Percentiles rank a stretch among this genome's conserved stretches.
Evolutionary conservation across 2,113 vertebrate species (phyloP).

Genomic region (Hucho hucho): DNA sequence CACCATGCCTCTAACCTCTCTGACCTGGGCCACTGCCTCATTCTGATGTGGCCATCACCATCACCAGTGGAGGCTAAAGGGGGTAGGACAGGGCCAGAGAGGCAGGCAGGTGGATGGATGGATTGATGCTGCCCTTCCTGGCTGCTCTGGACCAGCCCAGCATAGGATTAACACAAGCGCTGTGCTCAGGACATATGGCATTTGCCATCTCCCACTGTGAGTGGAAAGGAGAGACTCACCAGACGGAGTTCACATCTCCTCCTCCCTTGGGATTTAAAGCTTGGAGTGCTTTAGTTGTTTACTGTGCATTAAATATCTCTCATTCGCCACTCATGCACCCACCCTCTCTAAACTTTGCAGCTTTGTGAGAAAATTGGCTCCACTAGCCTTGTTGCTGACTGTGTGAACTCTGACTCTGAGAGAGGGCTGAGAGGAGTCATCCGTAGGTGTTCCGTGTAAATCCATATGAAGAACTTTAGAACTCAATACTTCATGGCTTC

Average conservation of each 20-base stretch:
- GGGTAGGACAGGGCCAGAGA: conserved; percentile 44
- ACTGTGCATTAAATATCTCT: conserved; percentile 67
- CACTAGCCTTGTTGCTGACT: conserved; percentile 60
- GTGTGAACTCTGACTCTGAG: conserved; percentile 35
- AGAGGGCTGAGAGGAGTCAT: conserved; percentile 29
- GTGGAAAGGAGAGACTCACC: conserved; percentile 44
- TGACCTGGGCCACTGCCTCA: neutral
- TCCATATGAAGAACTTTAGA: conserved; percentile 35
- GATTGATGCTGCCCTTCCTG: conserved; percentile 62
- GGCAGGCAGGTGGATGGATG: conserved; percentile 7
- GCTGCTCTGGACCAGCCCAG: conserved; percentile 47
- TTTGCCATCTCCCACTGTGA: conserved; percentile 75
- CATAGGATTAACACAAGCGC: conserved; percentile 72
- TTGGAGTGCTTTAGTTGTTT: conserved; percentile 74
- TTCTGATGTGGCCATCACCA: neutral
- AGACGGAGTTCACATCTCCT: conserved; percentile 12
- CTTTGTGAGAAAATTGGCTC: conserved; percentile 67
- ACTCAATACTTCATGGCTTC: conserved; percentile 18
- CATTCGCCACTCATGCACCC: neutral
- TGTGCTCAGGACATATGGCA: conserved; percentile 75
- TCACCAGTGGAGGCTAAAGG: conserved; percentile 11
- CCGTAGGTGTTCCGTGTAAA: conserved; percentile 39
- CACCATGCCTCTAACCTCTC: neutral
- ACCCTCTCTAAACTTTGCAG: conserved; percentile 44
- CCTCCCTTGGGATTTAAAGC: conserved; percentile 68